These are phyloP conservation scores for Silurus meridionalis DNA, from an alignment of 2,113 vertebrate genomes.

Conservation along the genomic window DNA sequence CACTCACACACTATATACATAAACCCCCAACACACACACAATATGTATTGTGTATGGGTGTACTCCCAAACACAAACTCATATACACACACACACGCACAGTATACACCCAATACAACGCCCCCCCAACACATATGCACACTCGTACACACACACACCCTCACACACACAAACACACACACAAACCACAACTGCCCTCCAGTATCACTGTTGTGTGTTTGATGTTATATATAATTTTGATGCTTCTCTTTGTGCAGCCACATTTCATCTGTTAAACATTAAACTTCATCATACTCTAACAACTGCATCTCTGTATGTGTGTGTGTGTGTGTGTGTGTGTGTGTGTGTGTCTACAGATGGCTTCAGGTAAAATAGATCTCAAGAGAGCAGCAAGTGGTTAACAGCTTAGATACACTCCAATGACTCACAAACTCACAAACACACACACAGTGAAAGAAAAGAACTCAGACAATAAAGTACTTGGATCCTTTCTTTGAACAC, in stretches of 20 bases:
- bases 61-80: too few species aligned
- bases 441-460: not conserved
- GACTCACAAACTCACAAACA: not conserved
- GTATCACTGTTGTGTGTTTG: too few species aligned
- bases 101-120: too few species aligned
- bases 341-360: constrained; percentile 15
- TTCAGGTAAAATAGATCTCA: constrained; percentile 4
- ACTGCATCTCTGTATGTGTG: constrained; percentile 11
- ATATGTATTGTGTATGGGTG: too few species aligned
- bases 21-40: too few species aligned
- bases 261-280: not conserved
- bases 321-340: constrained; percentile 37
- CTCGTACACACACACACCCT: too few species aligned
- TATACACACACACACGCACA: too few species aligned
- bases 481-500: not conserved
- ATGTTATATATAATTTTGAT: too few species aligned
- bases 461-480: not conserved
- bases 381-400: not conserved
- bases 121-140: too few species aligned
- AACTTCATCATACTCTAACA: not conserved
- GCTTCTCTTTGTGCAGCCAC: not conserved
- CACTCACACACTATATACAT: too few species aligned
- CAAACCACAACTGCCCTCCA: too few species aligned
- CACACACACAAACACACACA: too few species aligned
- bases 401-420: not conserved